A percentile compares a stretch with the other conserved stretches of the same genome.
Conservation (phyloP, 2,797 vertebrate species). For the Propithecus perrieri region DNA sequence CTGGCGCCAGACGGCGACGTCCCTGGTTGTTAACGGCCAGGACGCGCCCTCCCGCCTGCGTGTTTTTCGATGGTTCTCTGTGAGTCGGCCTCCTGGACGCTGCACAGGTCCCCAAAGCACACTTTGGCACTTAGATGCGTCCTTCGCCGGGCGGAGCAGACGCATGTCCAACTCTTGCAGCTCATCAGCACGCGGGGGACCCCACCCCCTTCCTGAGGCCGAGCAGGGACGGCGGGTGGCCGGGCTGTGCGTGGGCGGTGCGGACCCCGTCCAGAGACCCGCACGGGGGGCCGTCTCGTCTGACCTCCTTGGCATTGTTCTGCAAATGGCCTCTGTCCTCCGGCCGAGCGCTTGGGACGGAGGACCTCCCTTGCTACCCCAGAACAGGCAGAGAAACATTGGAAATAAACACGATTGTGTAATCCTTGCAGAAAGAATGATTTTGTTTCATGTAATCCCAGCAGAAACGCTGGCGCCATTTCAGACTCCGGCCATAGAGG, state of each 20-base stretch:
- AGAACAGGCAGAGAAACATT: neutral
- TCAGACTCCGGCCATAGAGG: neutral
- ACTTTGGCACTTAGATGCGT: neutral
- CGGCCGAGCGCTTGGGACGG: neutral
- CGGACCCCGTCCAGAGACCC: accelerated
- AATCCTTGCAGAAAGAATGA: slow-evolving; percentile 57
- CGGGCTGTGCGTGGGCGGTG: accelerated
- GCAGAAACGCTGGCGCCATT: slow-evolving; percentile 60
- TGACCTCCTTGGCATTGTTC: neutral
- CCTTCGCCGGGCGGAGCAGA: neutral
- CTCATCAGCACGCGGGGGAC: neutral
- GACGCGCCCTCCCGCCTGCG: neutral
- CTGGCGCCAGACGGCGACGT: neutral
- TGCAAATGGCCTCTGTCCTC: neutral
- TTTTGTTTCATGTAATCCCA: slow-evolving; percentile 63
- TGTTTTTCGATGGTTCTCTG: slow-evolving; percentile 49
- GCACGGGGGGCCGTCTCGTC: neutral
- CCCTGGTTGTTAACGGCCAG: neutral
- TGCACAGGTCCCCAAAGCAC: slow-evolving; percentile 42
- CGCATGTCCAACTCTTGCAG: neutral
- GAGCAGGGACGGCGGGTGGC: neutral
- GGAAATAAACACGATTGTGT: slow-evolving; percentile 50
- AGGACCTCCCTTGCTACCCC: neutral
- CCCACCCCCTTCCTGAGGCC: neutral
- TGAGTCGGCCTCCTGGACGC: slow-evolving; percentile 62